Evolutionary conservation across 2,113 vertebrate genomes (phyloP).

Genomic region (Maccullochella peelii): DNA sequence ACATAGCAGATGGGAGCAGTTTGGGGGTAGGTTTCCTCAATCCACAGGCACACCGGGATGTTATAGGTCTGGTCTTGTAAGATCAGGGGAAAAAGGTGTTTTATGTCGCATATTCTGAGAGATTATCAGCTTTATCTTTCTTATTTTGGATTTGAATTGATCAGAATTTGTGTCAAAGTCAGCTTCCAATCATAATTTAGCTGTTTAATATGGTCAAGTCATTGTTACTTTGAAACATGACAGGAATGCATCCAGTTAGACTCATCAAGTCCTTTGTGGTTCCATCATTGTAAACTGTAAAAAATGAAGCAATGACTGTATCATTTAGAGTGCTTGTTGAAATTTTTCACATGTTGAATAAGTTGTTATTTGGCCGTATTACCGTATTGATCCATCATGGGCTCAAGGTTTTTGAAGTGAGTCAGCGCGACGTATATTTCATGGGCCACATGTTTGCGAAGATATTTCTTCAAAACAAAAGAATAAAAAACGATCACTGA

Average conservation of each 20-base stretch:
- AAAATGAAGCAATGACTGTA: background rate
- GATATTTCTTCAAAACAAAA: slow-evolving; percentile 84
- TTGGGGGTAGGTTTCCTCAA: slow-evolving; percentile 91
- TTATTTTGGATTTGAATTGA: background rate
- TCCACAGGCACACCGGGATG: slow-evolving; percentile 92
- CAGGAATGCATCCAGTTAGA: slow-evolving; percentile 91
- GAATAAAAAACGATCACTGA: background rate
- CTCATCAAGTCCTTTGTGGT: slow-evolving; percentile 88
- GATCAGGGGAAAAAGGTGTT: background rate
- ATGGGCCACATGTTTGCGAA: slow-evolving; percentile 87
- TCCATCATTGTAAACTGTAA: slow-evolving; percentile 93
- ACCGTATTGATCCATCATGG: slow-evolving; percentile 91
- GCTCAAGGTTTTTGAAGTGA: slow-evolving; percentile 90
- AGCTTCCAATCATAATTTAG: background rate
- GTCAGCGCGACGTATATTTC: slow-evolving; percentile 86
- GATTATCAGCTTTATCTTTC: background rate
- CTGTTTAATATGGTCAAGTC: background rate
- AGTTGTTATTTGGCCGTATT: slow-evolving; percentile 48
- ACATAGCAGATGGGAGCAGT: slow-evolving; percentile 94
- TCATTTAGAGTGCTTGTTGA: background rate
- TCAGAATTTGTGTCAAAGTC: background rate
- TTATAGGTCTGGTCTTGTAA: slow-evolving; percentile 88
- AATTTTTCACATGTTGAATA: background rate
- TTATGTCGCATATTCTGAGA: background rate
- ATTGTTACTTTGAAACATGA: slow-evolving; percentile 84